These are phyloP conservation scores for Monopterus albus DNA, from an alignment of 2,113 vertebrate genomes.

Conservation along the genomic window DNA sequence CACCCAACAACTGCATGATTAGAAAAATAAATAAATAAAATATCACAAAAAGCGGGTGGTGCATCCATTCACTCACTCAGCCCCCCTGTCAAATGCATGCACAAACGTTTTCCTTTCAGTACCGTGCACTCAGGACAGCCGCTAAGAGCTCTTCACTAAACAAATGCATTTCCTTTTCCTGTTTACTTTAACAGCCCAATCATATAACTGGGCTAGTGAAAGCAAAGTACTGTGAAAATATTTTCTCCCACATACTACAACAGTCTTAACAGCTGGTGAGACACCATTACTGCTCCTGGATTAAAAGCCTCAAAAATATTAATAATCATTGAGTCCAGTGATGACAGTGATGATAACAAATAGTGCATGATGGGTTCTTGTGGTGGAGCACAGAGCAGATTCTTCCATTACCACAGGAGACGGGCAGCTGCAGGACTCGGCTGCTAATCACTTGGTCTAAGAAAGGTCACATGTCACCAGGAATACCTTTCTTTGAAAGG, in stretches of 20 bases:
- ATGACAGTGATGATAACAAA: constrained; percentile 6
- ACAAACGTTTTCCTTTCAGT: constrained; percentile 20
- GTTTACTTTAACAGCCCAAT: constrained; percentile 54
- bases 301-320: not conserved
- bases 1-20: constrained; percentile 29
- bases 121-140: constrained; percentile 25
- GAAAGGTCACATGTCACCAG: constrained; percentile 68
- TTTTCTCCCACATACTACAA: not conserved
- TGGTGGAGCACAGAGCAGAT: not conserved
- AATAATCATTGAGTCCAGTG: not conserved
- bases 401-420: constrained; percentile 45
- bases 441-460: constrained; percentile 13
- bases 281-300: not conserved
- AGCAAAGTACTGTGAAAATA: not conserved
- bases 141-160: constrained; percentile 44
- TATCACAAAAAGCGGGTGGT: constrained; percentile 22
- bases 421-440: constrained; percentile 1
- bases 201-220: constrained; percentile 4
- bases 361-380: not conserved
- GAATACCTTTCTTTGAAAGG: constrained; percentile 42
- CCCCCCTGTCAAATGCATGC: constrained; percentile 20
- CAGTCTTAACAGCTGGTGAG: not conserved
- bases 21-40: constrained; percentile 46
- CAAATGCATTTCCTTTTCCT: constrained; percentile 60
- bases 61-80: constrained; percentile 16